Evolutionary conservation across 2,113 vertebrate species (phyloP).

Genomic region (Hippocampus mohnikei): DNA sequence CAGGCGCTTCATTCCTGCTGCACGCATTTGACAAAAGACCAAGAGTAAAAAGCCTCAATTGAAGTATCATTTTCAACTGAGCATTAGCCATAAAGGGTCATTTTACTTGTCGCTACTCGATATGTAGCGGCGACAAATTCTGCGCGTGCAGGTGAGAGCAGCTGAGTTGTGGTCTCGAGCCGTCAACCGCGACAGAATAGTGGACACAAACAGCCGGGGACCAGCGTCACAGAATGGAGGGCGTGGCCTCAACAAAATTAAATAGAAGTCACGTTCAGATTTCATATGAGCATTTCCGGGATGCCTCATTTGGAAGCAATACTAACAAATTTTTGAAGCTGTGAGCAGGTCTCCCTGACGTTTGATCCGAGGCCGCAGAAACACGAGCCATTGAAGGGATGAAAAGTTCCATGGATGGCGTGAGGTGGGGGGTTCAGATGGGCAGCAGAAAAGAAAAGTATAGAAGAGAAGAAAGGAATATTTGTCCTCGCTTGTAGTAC

Average conservation of each 20-base stretch:
- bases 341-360: conserved; percentile 69
- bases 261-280: neutral
- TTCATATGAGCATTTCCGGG: neutral
- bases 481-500: conserved; percentile 7
- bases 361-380: conserved; percentile 77
- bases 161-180: conserved; percentile 77
- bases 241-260: neutral
- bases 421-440: conserved; percentile 26
- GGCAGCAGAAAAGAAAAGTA: conserved; percentile 14
- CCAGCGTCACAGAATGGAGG: conserved; percentile 49
- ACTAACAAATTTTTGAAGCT: conserved; percentile 8
- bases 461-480: conserved; percentile 5
- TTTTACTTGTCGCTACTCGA: neutral
- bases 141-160: conserved; percentile 51
- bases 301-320: neutral
- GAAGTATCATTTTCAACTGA: neutral
- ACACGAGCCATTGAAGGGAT: conserved; percentile 78
- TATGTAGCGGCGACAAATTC: neutral
- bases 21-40: conserved; percentile 29
- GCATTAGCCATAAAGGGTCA: neutral
- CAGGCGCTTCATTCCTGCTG: conserved; percentile 53
- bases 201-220: conserved; percentile 83
- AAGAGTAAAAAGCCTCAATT: neutral
- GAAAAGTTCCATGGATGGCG: conserved; percentile 70
- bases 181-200: conserved; percentile 92